Percentiles rank a stretch among this genome's conserved stretches.
These are phyloP conservation scores for pig (Sus scrofa) DNA, from an alignment of 2,113 vertebrate species.

Conservation along the genomic window T2T-Sscrofa CM000819.6:126595001-126595500, in stretches of 20 bases:
- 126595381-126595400: neutral
- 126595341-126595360: neutral
- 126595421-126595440: conserved; percentile 23
- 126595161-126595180: neutral
- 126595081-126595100: neutral
- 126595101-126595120: neutral
- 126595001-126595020: neutral
- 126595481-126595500: neutral
- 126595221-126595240: conserved; percentile 36
- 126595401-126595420: neutral
- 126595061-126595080: neutral
- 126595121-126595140: neutral
- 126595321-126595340: neutral
- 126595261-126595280: neutral
- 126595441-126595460: neutral
- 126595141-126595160: neutral
- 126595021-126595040: conserved; percentile 1
- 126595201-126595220: neutral
- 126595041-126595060: neutral
- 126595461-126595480: neutral
- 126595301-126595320: neutral
- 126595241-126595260: conserved; percentile 23
- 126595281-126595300: neutral
- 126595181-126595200: neutral
- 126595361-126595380: neutral